These are phyloP conservation scores for Remorina albescens DNA, from an alignment of 2,797 vertebrate genomes.

Conservation along the genomic window DNA sequence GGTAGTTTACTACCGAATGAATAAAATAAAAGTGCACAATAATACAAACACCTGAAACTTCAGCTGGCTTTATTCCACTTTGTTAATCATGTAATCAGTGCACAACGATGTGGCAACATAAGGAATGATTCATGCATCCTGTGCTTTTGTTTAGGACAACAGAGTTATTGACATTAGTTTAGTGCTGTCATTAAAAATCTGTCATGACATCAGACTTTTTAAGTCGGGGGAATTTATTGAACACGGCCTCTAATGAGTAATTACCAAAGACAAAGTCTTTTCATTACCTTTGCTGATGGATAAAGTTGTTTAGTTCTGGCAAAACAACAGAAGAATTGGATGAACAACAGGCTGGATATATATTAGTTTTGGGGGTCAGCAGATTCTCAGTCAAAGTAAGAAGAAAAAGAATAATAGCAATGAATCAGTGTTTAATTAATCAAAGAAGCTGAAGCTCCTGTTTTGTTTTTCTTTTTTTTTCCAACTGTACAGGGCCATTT, in stretches of 20 bases:
- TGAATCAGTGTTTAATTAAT: background rate
- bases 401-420: background rate
- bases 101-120: background rate
- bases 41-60: background rate
- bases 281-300: conserved; percentile 14
- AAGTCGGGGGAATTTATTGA: conserved; percentile 13
- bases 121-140: too few relatives aligned
- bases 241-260: conserved; percentile 19
- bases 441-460: background rate
- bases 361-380: conserved; percentile 11
- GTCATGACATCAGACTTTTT: background rate
- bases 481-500: background rate
- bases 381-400: conserved; percentile 2
- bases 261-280: conserved; percentile 11
- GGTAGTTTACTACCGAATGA: background rate
- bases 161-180: background rate
- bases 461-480: background rate
- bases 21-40: background rate
- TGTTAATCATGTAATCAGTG: too few relatives aligned
- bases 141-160: background rate
- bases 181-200: background rate
- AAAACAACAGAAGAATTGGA: conserved; percentile 25
- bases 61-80: too few relatives aligned
- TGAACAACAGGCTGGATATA: conserved; percentile 14
- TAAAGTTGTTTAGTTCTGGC: background rate